Conservation (phyloP, 2,888 invertebrate genomes). For the Drosophila bunnanda region DNA sequence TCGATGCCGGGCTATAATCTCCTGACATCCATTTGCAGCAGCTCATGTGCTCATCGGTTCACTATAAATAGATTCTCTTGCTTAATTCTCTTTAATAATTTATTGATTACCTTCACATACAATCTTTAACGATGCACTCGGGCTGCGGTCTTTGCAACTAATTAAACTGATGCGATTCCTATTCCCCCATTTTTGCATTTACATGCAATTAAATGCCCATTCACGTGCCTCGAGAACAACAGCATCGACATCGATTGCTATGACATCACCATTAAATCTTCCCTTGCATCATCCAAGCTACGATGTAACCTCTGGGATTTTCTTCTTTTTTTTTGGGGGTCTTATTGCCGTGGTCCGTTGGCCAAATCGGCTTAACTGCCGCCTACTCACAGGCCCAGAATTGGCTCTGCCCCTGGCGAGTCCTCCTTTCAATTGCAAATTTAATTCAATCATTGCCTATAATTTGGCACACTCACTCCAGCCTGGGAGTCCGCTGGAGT, state of each 20-base stretch:
- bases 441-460: constrained; percentile 80
- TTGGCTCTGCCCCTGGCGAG: constrained; percentile 41
- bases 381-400: constrained; percentile 40
- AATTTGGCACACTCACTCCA: constrained; percentile 70
- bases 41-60: constrained; percentile 59
- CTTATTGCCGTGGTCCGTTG: constrained; percentile 34
- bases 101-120: constrained; percentile 63
- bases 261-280: constrained; percentile 59
- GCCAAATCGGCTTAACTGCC: constrained; percentile 46
- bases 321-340: neutral
- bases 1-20: constrained; percentile 33
- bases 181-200: constrained; percentile 38
- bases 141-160: constrained; percentile 37
- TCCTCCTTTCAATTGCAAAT: constrained; percentile 77
- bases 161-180: constrained; percentile 23
- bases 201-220: constrained; percentile 65
- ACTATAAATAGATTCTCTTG: constrained; percentile 59
- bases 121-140: constrained; percentile 48
- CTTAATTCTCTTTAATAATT: constrained; percentile 51
- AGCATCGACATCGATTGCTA: constrained; percentile 27
- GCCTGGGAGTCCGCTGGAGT: constrained; percentile 6
- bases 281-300: constrained; percentile 45
- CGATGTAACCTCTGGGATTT: constrained; percentile 5
- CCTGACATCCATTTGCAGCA: no score
- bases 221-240: constrained; percentile 56